phyloP scores from a whole-genome alignment of 2,797 vertebrate species.

The Staurois parvus region DNA sequence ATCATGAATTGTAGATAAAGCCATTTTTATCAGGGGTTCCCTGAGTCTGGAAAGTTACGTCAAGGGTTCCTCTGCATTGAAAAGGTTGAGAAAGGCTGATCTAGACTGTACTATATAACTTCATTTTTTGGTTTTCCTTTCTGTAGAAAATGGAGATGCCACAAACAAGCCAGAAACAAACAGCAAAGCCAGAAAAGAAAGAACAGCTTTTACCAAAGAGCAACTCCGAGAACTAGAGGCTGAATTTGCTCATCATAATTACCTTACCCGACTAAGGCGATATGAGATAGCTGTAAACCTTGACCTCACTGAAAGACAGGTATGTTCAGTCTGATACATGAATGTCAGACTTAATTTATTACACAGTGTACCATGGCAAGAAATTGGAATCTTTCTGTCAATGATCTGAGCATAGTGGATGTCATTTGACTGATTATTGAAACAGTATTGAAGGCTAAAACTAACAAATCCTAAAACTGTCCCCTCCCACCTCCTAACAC shows the following conservation, averaged over 20 bases:
- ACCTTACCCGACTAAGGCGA: slow-evolving; percentile 95
- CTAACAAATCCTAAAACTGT: too few relatives aligned
- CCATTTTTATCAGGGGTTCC: too few relatives aligned
- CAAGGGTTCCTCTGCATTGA: too few relatives aligned
- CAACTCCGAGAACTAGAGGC: slow-evolving; percentile 95
- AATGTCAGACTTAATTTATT: too few relatives aligned
- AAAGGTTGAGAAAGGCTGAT: not conserved
- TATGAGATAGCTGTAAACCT: slow-evolving; percentile 98
- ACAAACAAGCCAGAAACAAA: slow-evolving; percentile 81
- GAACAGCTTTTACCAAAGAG: slow-evolving; percentile 97
- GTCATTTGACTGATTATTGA: too few relatives aligned
- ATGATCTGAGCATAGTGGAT: too few relatives aligned
- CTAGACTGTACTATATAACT: not conserved
- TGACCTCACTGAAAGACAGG: slow-evolving; percentile 97
- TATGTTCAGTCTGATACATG: slow-evolving; percentile 64
- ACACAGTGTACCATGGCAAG: too few relatives aligned
- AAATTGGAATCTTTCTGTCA: too few relatives aligned
- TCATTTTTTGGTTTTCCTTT: slow-evolving; percentile 35
- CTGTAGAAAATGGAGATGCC: slow-evolving; percentile 82
- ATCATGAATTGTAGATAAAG: too few relatives aligned
- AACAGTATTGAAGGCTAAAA: too few relatives aligned
- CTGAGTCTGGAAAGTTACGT: too few relatives aligned
- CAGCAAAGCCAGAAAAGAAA: slow-evolving; percentile 93
- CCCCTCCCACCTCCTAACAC: too few relatives aligned
- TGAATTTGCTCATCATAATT: slow-evolving; percentile 97